Base-by-base conservation (phyloP, 1,140 invertebrate genomes). In the Drosophila sproati region DNA sequence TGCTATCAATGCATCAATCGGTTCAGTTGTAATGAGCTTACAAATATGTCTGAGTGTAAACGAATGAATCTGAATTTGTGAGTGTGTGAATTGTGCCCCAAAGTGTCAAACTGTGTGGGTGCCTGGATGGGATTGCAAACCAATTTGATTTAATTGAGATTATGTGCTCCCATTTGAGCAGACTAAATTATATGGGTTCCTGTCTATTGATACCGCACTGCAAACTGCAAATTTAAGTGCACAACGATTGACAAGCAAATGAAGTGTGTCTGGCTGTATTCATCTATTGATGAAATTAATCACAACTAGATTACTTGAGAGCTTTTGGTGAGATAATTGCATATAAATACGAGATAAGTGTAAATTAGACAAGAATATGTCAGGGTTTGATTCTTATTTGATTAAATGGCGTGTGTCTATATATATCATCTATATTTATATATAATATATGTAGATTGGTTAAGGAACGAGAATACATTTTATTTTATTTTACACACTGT, bases 121-220 rank as follows among this genome's bases (percentile, higher is more conserved):
- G 45, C 45, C 47, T 59, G n/a, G 10, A 48, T 52, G 12, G 56
- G 67, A 37, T 37, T 45, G 57, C 45, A 57, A 41, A 37, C 52
- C 45, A 63, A 71, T 71, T 20, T 75, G 67, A 75, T 76, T 72
- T 72, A 76, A 76, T 76, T 66, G 73, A 72, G 61, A 76, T 72
- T 72, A 66, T 72, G 61, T 20, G 48, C 55, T 55, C 55, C 34
- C 50, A 63, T 63, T 52, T 54, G 48, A 66, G 69, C 39, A 55
- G 54, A 60, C 54, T 54, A 76, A 72, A 76, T 72, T 72, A 72
- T 64, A 59, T 41, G 51, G 35, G 56, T 74, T 57, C 43, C 31
- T 32, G 61, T 51, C 47, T 34, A 59, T 55, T 60, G 68, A 71
- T 64, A 59, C 35, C 45, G 47, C 32, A 64, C 32, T 52, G 60